These are phyloP conservation scores for Pseudomyrmex cubaensis DNA, from an alignment of 1,140 invertebrate genomes.

Conservation along the genomic window DNA sequence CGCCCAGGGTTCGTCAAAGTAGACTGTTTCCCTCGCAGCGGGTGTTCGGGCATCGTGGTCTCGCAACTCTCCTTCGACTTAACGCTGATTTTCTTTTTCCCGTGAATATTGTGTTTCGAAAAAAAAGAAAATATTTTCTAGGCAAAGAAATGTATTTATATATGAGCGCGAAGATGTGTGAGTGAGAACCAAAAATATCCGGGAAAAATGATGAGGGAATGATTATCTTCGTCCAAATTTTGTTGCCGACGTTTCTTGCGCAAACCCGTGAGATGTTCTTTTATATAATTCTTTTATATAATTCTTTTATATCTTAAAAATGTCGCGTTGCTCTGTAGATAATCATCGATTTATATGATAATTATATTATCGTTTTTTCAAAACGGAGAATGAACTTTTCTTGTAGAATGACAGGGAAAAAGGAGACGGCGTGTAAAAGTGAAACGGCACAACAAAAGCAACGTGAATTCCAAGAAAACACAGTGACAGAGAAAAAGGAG, in stretches of 20 bases:
- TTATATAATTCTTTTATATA: no score
- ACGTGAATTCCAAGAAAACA: constrained; percentile 57
- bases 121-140: constrained; percentile 29
- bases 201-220: constrained; percentile 1
- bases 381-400: neutral
- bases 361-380: no score
- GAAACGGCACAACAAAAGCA: constrained; percentile 11
- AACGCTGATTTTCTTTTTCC: neutral
- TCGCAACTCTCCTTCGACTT: constrained; percentile 37
- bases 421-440: neutral
- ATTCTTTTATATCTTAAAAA: no score
- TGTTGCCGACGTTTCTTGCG: neutral
- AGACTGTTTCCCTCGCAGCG: constrained; percentile 63
- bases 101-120: neutral
- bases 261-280: neutral
- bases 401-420: neutral
- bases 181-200: neutral
- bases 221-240: neutral
- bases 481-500: constrained; percentile 59
- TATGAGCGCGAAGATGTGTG: neutral
- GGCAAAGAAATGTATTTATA: no score
- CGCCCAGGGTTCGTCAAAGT: constrained; percentile 32
- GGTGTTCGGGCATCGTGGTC: constrained; percentile 62
- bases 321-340: no score
- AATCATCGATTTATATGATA: no score